Percentiles rank a stretch among this genome's conserved stretches.
Conservation (phyloP, 2,888 invertebrate genomes). For the Amphipyra tragopoginis region DNA sequence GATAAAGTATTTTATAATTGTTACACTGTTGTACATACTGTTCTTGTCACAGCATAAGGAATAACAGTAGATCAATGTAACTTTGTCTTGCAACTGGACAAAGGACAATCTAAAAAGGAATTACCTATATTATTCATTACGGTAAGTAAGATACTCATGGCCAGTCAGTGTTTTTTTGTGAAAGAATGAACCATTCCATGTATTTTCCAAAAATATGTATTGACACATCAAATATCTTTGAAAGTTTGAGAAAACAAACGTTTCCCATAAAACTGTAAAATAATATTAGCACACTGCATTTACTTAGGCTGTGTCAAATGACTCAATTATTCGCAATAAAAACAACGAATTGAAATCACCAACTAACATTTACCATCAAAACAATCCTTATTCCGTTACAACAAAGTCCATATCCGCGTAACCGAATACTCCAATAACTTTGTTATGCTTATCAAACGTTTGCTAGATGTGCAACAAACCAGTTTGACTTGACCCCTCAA, state of each 20-base stretch:
- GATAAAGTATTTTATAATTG: slow-evolving; percentile 26
- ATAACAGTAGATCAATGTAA: slow-evolving; percentile 19
- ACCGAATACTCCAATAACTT: slow-evolving; percentile 3
- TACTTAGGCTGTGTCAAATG: slow-evolving; percentile 32
- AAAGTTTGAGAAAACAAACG: too few relatives aligned
- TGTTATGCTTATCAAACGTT: slow-evolving; percentile 46
- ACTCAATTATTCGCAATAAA: slow-evolving; percentile 55
- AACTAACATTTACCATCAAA: slow-evolving; percentile 37
- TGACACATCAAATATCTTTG: too few relatives aligned
- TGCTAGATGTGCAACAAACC: slow-evolving; percentile 27
- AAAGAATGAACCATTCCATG: too few relatives aligned
- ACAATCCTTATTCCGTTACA: slow-evolving; percentile 21
- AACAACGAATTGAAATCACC: slow-evolving; percentile 40
- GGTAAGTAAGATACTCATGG: too few relatives aligned
- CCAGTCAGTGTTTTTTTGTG: too few relatives aligned
- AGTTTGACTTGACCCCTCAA: slow-evolving; percentile 47
- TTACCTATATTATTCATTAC: too few relatives aligned
- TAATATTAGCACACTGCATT: slow-evolving; percentile 42
- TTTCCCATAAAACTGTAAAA: too few relatives aligned
- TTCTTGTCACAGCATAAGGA: slow-evolving; percentile 17
- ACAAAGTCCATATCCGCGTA: background rate
- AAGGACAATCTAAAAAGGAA: too few relatives aligned
- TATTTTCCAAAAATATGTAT: too few relatives aligned
- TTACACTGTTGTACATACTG: slow-evolving; percentile 27
- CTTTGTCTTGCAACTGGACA: too few relatives aligned